A percentile compares a stretch with the other conserved stretches of the same genome.
phyloP scores from a whole-genome alignment of 2,113 vertebrate species.

The Microcebus tavaratra region DNA sequence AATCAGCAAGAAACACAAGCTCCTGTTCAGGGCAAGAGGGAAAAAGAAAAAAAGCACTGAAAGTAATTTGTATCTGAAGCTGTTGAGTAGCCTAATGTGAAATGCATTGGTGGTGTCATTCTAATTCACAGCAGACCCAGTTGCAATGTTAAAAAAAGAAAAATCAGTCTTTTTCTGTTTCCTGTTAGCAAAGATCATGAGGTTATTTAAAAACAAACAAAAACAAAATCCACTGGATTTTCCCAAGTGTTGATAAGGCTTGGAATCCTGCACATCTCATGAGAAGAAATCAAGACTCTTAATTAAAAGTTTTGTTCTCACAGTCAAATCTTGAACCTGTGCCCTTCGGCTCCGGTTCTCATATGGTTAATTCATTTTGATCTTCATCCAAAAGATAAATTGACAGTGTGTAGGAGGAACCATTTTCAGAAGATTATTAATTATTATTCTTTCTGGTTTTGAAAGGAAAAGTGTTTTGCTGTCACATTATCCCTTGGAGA shows the following conservation, averaged over 20 bases:
- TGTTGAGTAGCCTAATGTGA: neutral
- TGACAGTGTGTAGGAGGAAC: conserved; percentile 58
- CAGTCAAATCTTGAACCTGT: conserved; percentile 71
- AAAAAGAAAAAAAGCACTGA: neutral
- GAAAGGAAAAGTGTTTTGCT: neutral
- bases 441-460: conserved; percentile 34
- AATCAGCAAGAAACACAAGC: conserved; percentile 53
- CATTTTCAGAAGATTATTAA: conserved; percentile 51
- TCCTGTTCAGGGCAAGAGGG: neutral
- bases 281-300: conserved; percentile 72
- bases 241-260: conserved; percentile 53
- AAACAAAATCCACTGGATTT: conserved; percentile 44
- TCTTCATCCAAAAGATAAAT: conserved; percentile 69
- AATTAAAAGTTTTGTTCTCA: conserved; percentile 76
- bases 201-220: neutral
- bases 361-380: conserved; percentile 37
- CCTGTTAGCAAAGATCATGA: conserved; percentile 46
- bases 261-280: conserved; percentile 51
- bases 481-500: neutral
- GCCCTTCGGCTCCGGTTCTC: conserved; percentile 60
- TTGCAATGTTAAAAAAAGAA: neutral
- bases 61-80: conserved; percentile 47
- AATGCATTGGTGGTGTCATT: neutral
- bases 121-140: conserved; percentile 56
- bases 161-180: conserved; percentile 18